Evolutionary conservation across 1,140 invertebrate genomes (phyloP).

Genomic region (Metopolophium dirhodum): DNA sequence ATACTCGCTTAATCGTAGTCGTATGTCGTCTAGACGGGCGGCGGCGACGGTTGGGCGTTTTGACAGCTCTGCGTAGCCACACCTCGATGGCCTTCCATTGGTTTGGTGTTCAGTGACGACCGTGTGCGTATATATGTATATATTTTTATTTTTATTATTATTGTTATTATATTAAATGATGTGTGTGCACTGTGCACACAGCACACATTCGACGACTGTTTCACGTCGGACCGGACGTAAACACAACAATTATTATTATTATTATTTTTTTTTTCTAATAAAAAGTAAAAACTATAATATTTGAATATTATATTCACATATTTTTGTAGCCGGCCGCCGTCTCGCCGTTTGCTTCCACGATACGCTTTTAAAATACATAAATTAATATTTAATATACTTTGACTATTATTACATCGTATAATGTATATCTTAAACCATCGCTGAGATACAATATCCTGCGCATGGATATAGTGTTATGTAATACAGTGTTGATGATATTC

Average conservation of each 20-base stretch:
- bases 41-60: constrained; percentile 6
- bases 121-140: background rate
- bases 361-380: constrained; percentile 4
- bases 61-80: constrained; percentile 39
- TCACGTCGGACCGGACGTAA: constrained; percentile 18
- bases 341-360: background rate
- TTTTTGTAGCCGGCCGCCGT: background rate
- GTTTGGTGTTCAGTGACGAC: constrained; percentile 30
- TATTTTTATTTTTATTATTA: background rate
- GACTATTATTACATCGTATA: background rate
- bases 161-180: background rate
- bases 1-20: background rate
- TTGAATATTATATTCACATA: background rate
- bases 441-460: background rate
- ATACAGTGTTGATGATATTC: background rate
- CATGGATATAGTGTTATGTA: background rate
- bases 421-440: background rate
- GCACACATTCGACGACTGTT: background rate
- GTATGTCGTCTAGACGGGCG: background rate
- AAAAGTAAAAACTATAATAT: background rate
- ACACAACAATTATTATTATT: constrained; percentile 3
- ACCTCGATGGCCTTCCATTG: constrained; percentile 49
- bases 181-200: background rate
- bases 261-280: background rate
- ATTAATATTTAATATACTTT: background rate